Conservation (phyloP, 2,797 vertebrate genomes). For the Danio tinwini region DNA sequence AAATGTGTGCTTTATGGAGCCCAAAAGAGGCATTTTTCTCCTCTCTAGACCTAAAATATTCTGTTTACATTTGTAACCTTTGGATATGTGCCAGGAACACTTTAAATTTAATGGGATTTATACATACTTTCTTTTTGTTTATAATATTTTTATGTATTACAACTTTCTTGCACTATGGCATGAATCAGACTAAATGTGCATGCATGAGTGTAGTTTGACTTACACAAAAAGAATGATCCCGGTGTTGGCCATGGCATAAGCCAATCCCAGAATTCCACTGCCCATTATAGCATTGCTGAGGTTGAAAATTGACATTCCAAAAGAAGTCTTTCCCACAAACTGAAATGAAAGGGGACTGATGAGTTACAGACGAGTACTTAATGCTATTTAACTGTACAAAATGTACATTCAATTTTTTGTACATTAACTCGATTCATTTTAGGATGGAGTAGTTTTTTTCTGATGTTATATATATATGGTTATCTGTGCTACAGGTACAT, state of each 20-base stretch:
- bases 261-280: constrained; percentile 86
- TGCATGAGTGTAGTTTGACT: constrained; percentile 70
- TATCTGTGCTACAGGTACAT: not conserved
- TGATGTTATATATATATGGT: not conserved
- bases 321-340: constrained; percentile 89
- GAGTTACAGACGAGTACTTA: constrained; percentile 17
- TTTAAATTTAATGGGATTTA: not conserved
- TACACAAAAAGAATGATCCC: constrained; percentile 87
- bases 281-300: constrained; percentile 91
- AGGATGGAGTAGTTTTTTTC: not conserved
- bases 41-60: not conserved
- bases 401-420: too few relatives aligned
- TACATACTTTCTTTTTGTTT: not conserved
- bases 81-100: not conserved
- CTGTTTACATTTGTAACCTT: not conserved
- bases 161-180: not conserved
- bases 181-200: constrained; percentile 43
- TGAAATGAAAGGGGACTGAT: constrained; percentile 61
- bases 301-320: constrained; percentile 89
- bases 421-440: not conserved
- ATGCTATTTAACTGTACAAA: not conserved
- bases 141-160: not conserved
- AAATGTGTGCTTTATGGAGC: not conserved
- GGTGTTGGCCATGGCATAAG: constrained; percentile 88
- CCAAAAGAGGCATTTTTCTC: not conserved